phyloP scores from a whole-genome alignment of 2,113 vertebrate genomes.

The Eubucco bourcierii region DNA sequence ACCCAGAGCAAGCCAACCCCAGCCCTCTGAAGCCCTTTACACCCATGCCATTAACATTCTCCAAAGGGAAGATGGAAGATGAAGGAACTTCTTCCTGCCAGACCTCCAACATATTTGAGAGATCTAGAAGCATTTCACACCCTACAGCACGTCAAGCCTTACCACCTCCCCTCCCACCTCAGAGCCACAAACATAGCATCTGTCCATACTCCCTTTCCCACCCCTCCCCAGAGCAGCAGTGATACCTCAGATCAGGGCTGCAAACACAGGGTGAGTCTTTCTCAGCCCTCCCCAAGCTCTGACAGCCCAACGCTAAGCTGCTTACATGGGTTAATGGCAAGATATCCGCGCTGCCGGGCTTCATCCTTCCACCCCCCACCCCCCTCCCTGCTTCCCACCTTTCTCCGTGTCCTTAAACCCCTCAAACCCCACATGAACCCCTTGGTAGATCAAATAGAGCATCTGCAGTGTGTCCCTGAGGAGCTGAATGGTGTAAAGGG shows the following conservation, averaged over 20 bases:
- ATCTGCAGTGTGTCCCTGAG: neutral
- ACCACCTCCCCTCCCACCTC: neutral
- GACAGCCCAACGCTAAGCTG: conserved; percentile 19
- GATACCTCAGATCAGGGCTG: neutral
- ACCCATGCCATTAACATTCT: fast-evolving
- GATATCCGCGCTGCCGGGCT: neutral
- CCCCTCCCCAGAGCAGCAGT: neutral
- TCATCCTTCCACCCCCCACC: neutral
- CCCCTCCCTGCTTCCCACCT: neutral
- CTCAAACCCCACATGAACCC: neutral
- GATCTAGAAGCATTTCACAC: neutral
- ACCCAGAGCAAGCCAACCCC: fast-evolving
- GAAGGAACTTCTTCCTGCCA: neutral
- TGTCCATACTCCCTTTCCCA: neutral
- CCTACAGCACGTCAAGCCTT: neutral
- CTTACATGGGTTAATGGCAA: conserved; percentile 23
- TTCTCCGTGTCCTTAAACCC: neutral
- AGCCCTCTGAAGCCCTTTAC: neutral
- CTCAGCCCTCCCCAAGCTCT: neutral
- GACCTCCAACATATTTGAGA: neutral
- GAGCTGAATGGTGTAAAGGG: neutral
- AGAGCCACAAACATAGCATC: neutral
- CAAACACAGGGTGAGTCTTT: neutral
- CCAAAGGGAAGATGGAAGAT: neutral
- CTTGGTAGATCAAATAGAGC: neutral